phyloP scores from a whole-genome alignment of 1,140 invertebrate genomes.

The Drosophila pachea region DNA sequence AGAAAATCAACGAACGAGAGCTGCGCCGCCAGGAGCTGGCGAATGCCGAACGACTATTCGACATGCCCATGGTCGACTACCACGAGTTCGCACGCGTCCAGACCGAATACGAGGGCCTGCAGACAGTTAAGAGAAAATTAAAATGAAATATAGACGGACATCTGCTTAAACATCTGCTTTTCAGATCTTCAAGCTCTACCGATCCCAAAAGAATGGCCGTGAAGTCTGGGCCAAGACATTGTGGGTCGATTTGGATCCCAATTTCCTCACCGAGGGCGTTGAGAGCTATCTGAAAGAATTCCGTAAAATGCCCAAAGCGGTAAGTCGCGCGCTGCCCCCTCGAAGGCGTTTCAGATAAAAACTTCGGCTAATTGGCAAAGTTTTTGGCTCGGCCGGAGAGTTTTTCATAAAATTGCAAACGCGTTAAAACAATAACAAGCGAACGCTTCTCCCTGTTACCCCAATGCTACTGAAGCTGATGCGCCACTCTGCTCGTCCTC shows the following conservation, averaged over 20 bases:
- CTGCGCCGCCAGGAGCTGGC: slow-evolving; percentile 83
- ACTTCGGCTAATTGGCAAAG: slow-evolving; percentile 71
- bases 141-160: background rate
- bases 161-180: slow-evolving; percentile 11
- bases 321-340: slow-evolving; percentile 49
- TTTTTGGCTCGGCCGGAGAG: slow-evolving; percentile 52
- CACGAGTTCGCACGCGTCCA: slow-evolving; percentile 85
- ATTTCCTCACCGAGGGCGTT: slow-evolving; percentile 90
- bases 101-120: slow-evolving; percentile 86
- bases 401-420: slow-evolving; percentile 65
- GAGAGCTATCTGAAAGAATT: slow-evolving; percentile 90
- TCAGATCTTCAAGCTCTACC: slow-evolving; percentile 88
- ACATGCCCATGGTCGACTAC: slow-evolving; percentile 90
- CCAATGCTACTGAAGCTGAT: too few relatives aligned
- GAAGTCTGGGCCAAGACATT: slow-evolving; percentile 91
- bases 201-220: slow-evolving; percentile 86
- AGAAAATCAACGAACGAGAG: slow-evolving; percentile 85
- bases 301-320: slow-evolving; percentile 81
- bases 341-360: slow-evolving; percentile 27
- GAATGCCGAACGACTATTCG: slow-evolving; percentile 91
- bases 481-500: too few relatives aligned
- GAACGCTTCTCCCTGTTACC: slow-evolving; percentile 48
- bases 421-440: slow-evolving; percentile 56
- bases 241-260: slow-evolving; percentile 92
- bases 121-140: slow-evolving; percentile 64